Evolutionary conservation across 1,140 invertebrate genomes (phyloP), one percentile per base, ranked within the genome.

Genomic region (Zaprionus vittiger): DNA sequence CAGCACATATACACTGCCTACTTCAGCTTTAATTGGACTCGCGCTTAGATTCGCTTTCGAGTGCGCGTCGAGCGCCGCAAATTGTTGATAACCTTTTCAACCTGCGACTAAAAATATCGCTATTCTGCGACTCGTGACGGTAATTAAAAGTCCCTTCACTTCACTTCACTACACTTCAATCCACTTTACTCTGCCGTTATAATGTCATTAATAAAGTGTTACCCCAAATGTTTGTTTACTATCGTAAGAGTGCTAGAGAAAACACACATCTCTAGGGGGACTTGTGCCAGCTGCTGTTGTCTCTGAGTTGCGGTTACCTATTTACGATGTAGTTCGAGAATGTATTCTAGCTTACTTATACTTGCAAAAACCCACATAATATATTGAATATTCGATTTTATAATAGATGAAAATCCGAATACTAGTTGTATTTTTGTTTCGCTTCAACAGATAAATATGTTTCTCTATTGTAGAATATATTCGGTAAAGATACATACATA

Each of bases 31-130:
- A 68, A 60, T 49, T 68, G 26, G 28, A 34, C 14, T 68, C 24
- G 20, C 37, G 49, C 14, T 54, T 44, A 14, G 38, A 26, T 17
- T 47, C 28, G 3, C 60, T 59, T 11, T 67, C 14, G 5, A 14
- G 54, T 44, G 41, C 34, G n/a, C 47, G 47, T 55, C 44, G 44
- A 26, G 26, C 15, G n/a, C 52, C 54, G 34, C 37, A 38, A 52
- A 57, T 41, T 47, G 15, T 34, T 64, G 71, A 73, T 73, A 73
- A 73, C 71, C 71, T 73, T 68, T 73, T 59, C 26, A 52, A 73
- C 70, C 56, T 20, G 4, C 14, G 31, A 41, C 55, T 73, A 60
- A 59, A 59, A 67, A 59, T 52, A 68, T 56, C 28, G 12, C 26
- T 28, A 17, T 14, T 28, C 28, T 34, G 28, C 28, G 9, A 28